Conservation (phyloP, 2,113 vertebrate genomes). For the Varanus salvator region DNA sequence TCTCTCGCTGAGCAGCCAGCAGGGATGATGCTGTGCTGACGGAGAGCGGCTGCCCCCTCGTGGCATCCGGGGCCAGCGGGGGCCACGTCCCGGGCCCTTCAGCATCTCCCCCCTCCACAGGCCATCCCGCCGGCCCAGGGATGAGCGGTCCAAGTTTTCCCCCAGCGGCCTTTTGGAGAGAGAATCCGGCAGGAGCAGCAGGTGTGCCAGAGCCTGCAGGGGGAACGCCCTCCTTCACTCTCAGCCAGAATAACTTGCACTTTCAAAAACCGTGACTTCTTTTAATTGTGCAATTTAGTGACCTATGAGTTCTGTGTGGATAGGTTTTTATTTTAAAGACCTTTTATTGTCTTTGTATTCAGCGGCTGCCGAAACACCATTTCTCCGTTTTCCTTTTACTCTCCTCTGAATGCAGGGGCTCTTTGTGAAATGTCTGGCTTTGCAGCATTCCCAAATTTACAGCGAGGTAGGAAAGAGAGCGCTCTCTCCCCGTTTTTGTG, state of each 20-base stretch:
- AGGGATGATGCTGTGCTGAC: neutral
- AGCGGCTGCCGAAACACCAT: slow-evolving; percentile 21
- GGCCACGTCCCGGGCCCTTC: neutral
- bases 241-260: slow-evolving; percentile 23
- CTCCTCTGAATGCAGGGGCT: neutral
- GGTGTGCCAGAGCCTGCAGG: neutral
- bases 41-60: neutral
- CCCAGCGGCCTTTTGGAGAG: neutral
- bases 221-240: neutral
- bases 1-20: slow-evolving; percentile 2
- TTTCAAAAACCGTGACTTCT: neutral
- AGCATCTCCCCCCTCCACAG: slow-evolving; percentile 18
- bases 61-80: slow-evolving; percentile 35
- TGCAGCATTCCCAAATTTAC: neutral
- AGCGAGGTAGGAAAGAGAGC: neutral
- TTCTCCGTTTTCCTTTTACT: slow-evolving; percentile 2
- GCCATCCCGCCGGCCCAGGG: slow-evolving; percentile 26
- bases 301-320: neutral
- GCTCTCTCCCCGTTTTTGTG: neutral
- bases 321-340: neutral
- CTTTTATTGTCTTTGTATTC: neutral
- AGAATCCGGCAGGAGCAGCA: neutral
- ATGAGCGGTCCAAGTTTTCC: slow-evolving; percentile 24
- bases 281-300: neutral
- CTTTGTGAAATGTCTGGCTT: neutral